A percentile compares a stretch with the other conserved stretches of the same genome.
Conservation (phyloP, 2,888 invertebrate genomes). For the Euplexia lucipara region DNA sequence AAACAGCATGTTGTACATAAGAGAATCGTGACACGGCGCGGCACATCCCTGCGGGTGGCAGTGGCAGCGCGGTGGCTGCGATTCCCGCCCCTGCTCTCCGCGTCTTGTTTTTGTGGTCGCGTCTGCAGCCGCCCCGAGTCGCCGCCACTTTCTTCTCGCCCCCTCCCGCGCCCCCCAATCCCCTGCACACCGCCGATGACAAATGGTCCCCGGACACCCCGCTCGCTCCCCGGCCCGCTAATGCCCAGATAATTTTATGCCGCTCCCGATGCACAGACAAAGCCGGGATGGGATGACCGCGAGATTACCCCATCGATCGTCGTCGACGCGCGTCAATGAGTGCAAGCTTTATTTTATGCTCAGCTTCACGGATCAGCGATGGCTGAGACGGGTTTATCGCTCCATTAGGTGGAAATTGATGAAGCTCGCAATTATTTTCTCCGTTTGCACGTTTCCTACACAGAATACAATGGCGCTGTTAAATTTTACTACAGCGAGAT, state of each 20-base stretch:
- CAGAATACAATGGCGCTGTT: conserved; percentile 56
- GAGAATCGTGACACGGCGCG: conserved; percentile 68
- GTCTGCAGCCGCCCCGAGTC: conserved; percentile 88
- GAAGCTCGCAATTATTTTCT: conserved; percentile 68
- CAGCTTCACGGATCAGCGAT: conserved; percentile 82
- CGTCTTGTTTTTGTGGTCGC: conserved; percentile 90
- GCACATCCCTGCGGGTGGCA: conserved; percentile 80
- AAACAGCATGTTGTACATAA: conserved; percentile 68
- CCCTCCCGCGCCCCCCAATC: conserved; percentile 67
- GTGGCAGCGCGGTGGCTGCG: conserved; percentile 78
- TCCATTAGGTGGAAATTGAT: conserved; percentile 80
- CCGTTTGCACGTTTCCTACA: conserved; percentile 52
- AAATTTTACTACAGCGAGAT: conserved; percentile 52
- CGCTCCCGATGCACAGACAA: conserved; percentile 84
- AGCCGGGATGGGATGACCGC: conserved; percentile 84
- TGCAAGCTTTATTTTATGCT: conserved; percentile 84
- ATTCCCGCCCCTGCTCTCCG: conserved; percentile 84
- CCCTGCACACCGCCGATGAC: conserved; percentile 84
- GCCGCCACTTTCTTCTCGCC: conserved; percentile 83
- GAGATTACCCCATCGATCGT: conserved; percentile 86
- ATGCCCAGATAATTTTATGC: conserved; percentile 90
- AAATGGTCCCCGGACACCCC: conserved; percentile 89
- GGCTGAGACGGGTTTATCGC: conserved; percentile 81
- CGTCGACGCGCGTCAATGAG: conserved; percentile 84
- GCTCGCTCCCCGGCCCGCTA: conserved; percentile 81